Evolutionary conservation across 2,888 invertebrate species (phyloP).

Genomic region (Odontocolon sp.): DNA sequence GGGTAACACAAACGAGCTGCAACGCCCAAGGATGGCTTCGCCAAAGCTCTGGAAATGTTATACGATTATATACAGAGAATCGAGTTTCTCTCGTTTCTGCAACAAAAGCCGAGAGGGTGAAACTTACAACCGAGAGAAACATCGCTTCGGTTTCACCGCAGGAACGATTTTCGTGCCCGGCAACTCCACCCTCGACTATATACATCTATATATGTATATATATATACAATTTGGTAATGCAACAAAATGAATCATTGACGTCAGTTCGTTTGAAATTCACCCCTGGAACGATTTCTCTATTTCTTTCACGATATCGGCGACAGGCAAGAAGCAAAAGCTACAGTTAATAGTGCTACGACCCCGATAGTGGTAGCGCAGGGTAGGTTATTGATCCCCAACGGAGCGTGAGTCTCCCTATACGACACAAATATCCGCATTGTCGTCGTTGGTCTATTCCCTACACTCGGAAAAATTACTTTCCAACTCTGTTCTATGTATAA

Average conservation of each 20-base stretch:
- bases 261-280: constrained; percentile 2
- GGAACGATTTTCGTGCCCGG: neutral
- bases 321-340: neutral
- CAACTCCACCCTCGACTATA: neutral
- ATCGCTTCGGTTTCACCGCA: neutral
- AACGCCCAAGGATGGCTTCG: constrained; percentile 38
- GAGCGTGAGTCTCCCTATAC: constrained; percentile 65
- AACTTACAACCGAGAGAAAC: neutral
- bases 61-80: constrained; percentile 5
- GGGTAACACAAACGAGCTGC: neutral
- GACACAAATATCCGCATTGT: constrained; percentile 74
- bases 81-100: neutral
- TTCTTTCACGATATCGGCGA: neutral
- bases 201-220: neutral
- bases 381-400: constrained; percentile 74
- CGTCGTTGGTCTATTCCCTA: constrained; percentile 29
- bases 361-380: constrained; percentile 64
- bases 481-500: neutral
- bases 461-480: neutral
- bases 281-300: neutral
- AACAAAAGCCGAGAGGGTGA: neutral
- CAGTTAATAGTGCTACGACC: constrained; percentile 65
- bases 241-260: neutral
- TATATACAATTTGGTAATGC: too few relatives aligned
- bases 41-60: constrained; percentile 11